Evolutionary conservation across 1,140 invertebrate genomes (phyloP).

Genomic region (Calephelis virginiensis): DNA sequence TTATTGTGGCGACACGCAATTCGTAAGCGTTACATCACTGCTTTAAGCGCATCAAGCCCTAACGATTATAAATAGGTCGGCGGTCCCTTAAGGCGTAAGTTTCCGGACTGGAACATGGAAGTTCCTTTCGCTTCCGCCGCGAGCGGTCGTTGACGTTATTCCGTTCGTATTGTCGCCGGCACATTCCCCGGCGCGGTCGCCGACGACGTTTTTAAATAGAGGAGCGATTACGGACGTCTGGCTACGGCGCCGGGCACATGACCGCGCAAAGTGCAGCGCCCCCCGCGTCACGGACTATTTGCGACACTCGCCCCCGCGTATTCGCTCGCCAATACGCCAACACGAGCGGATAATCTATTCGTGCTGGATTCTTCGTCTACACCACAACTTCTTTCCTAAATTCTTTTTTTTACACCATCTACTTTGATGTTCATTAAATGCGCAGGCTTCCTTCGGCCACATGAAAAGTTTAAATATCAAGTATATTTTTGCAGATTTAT

Average conservation of each 20-base stretch:
- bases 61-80: conserved; percentile 66
- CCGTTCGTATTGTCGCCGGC: conserved; percentile 63
- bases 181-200: conserved; percentile 66
- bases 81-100: conserved; percentile 74
- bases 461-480: too few species aligned
- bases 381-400: not conserved
- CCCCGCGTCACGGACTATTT: conserved; percentile 74
- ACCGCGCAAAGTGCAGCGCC: conserved; percentile 73
- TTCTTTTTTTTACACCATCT: not conserved
- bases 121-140: conserved; percentile 64
- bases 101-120: conserved; percentile 69
- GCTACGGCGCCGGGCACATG: conserved; percentile 67
- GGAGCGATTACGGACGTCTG: conserved; percentile 72
- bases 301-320: conserved; percentile 50
- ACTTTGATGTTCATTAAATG: too few species aligned
- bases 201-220: conserved; percentile 73
- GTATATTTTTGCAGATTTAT: too few species aligned
- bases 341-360: conserved; percentile 12
- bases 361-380: not conserved
- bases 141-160: conserved; percentile 65
- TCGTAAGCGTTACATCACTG: conserved; percentile 58
- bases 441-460: too few species aligned
- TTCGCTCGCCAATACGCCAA: conserved; percentile 32
- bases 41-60: conserved; percentile 41
- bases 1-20: conserved; percentile 24